A percentile compares a stretch with the other conserved stretches of the same genome.
Evolutionary conservation across 2,113 vertebrate species (phyloP).

Genomic region (Nymphicus hollandicus): DNA sequence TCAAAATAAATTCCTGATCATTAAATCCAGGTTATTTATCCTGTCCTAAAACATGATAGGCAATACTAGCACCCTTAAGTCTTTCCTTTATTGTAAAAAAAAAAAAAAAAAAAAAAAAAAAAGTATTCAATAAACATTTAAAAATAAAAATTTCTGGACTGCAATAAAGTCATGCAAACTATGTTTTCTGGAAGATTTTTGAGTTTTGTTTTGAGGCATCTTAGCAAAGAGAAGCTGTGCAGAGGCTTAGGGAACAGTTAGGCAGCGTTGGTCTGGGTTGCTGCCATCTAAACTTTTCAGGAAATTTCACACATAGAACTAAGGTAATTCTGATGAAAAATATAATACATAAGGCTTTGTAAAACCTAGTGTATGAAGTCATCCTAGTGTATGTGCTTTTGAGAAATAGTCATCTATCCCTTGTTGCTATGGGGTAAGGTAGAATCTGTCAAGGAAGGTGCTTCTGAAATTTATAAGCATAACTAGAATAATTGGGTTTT

Average conservation of each 20-base stretch:
- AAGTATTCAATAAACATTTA: background rate
- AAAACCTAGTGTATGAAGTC: background rate
- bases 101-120: background rate
- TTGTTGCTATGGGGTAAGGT: background rate
- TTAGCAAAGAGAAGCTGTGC: background rate
- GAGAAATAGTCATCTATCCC: background rate
- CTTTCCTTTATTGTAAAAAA: background rate
- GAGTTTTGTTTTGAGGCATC: background rate
- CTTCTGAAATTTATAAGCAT: background rate
- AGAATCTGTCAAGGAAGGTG: background rate
- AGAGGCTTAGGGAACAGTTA: background rate
- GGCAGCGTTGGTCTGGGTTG: background rate
- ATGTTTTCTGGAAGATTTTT: background rate
- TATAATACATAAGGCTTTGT: background rate
- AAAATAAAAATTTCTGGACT: background rate
- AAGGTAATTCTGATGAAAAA: background rate
- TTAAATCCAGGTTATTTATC: conserved; percentile 18
- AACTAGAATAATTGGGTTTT: background rate
- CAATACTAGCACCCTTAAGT: background rate
- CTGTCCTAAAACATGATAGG: background rate
- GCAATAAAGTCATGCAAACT: background rate
- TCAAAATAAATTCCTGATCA: conserved; percentile 25
- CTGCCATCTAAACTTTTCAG: background rate
- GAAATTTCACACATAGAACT: background rate
- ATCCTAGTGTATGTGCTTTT: background rate